phyloP scores from a whole-genome alignment of 2,113 vertebrate species.

The Gorsachius goisagi region DNA sequence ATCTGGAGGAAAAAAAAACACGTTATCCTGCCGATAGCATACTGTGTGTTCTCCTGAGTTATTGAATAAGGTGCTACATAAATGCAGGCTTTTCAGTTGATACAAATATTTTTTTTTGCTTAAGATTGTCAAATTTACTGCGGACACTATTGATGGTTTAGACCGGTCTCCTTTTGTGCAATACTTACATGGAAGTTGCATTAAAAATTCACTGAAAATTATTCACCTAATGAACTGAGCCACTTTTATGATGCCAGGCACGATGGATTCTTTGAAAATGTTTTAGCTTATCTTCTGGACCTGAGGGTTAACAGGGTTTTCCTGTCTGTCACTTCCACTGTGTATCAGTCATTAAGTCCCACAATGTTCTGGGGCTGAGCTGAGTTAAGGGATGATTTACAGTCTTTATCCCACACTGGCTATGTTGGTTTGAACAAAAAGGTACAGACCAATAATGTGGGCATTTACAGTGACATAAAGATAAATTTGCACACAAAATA shows the following conservation, averaged over 20 bases:
- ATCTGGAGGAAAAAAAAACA: constrained; percentile 74
- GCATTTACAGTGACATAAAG: background rate
- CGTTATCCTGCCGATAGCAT: constrained; percentile 73
- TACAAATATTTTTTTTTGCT: background rate
- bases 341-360: background rate
- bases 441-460: background rate
- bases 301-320: background rate
- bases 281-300: constrained; percentile 11
- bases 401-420: background rate
- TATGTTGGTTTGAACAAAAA: background rate
- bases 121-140: background rate
- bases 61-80: constrained; percentile 61
- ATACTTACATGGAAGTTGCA: background rate
- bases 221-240: constrained; percentile 21
- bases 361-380: background rate
- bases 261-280: background rate
- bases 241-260: background rate
- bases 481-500: background rate
- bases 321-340: background rate
- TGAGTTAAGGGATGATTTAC: background rate
- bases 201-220: constrained; percentile 36
- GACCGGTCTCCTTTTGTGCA: background rate
- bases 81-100: constrained; percentile 56
- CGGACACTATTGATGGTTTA: background rate
- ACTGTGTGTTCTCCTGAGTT: constrained; percentile 70